These are phyloP conservation scores for Sitophilus oryzae DNA, from an alignment of 1,140 invertebrate genomes.

Conservation along the genomic window DNA sequence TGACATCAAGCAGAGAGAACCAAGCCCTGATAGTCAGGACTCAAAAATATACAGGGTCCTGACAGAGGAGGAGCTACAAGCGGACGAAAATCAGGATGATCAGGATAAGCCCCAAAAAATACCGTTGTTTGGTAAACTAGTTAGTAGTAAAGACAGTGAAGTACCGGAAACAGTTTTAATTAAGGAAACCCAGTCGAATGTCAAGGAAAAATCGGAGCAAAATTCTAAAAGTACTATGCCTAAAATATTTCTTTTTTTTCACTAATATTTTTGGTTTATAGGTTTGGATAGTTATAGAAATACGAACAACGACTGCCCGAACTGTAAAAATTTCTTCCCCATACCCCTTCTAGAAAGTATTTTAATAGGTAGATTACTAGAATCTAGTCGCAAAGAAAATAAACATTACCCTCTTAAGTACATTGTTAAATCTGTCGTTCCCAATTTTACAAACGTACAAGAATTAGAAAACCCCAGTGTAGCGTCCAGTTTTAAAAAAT, in stretches of 20 bases:
- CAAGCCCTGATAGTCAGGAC: not conserved
- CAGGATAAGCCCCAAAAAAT: not conserved
- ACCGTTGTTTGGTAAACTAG: slow-evolving; percentile 1
- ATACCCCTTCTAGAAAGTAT: slow-evolving; percentile 20
- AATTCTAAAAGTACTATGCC: not conserved
- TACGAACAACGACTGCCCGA: not conserved
- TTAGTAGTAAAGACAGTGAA: slow-evolving; percentile 4
- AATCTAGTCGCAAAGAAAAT: not conserved
- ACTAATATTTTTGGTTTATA: slow-evolving; percentile 3
- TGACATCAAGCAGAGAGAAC: slow-evolving; percentile 6
- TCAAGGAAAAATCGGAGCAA: not conserved
- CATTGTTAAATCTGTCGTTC: slow-evolving; percentile 12
- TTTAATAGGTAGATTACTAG: slow-evolving; percentile 15
- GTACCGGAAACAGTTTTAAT: not conserved
- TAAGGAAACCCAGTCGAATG: slow-evolving; percentile 1
- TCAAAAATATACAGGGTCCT: not conserved
- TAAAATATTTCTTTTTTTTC: not conserved
- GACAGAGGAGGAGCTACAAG: not conserved
- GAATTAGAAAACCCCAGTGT: slow-evolving; percentile 7
- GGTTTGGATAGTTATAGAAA: not conserved
- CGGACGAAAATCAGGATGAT: not conserved
- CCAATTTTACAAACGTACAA: slow-evolving; percentile 6
- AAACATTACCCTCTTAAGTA: slow-evolving; percentile 15
- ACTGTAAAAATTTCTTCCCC: slow-evolving; percentile 7
- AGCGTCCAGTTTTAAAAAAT: slow-evolving; percentile 3